phyloP scores from a whole-genome alignment of 2,888 invertebrate genomes.

The Apomyelois bistriatella region DNA sequence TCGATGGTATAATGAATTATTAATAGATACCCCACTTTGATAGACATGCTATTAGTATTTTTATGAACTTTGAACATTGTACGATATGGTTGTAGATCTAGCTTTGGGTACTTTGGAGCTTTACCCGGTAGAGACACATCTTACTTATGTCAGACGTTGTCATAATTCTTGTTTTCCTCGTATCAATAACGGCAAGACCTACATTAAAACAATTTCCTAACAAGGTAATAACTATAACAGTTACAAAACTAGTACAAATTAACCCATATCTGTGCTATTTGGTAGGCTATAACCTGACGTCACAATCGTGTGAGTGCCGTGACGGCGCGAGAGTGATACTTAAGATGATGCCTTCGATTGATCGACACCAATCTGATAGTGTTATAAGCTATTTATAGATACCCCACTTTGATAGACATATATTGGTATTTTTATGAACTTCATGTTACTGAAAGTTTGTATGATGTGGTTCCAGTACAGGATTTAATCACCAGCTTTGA shows the following conservation, averaged over 20 bases:
- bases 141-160: too few species aligned
- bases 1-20: background rate
- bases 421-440: background rate
- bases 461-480: too few species aligned
- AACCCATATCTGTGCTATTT: constrained; percentile 1
- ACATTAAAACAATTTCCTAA: too few species aligned
- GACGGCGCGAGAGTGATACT: background rate
- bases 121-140: too few species aligned
- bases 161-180: too few species aligned
- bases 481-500: too few species aligned
- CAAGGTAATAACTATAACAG: background rate
- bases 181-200: too few species aligned
- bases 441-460: too few species aligned
- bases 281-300: background rate
- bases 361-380: constrained; percentile 5
- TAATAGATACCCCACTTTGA: background rate
- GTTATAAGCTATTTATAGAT: background rate
- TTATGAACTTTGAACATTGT: too few species aligned
- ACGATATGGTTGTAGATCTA: too few species aligned
- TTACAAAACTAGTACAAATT: constrained; percentile 1
- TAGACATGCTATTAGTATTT: background rate
- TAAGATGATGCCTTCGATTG: constrained; percentile 2
- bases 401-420: background rate
- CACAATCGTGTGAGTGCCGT: background rate
- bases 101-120: too few species aligned